Conservation (phyloP, 2,888 invertebrate species). For the Cordilura impudica region DNA sequence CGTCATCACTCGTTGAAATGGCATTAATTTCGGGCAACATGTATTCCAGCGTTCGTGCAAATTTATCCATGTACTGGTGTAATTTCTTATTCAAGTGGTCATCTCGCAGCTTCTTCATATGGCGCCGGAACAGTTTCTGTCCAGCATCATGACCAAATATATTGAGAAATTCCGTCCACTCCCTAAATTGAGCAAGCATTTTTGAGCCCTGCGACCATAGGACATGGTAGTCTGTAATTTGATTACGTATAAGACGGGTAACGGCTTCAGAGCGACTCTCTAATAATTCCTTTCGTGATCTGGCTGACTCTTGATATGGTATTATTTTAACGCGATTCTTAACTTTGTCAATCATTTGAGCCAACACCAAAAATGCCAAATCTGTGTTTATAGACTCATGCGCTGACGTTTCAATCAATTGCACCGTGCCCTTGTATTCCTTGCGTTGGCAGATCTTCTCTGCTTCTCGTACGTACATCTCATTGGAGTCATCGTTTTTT, state of each 20-base stretch:
- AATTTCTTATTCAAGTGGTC: conserved; percentile 88
- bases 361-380: conserved; percentile 91
- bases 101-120: conserved; percentile 89
- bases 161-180: conserved; percentile 93
- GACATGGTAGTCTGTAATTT: conserved; percentile 89
- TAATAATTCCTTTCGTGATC: conserved; percentile 90
- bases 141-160: conserved; percentile 93
- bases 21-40: conserved; percentile 87
- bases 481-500: conserved; percentile 95
- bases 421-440: conserved; percentile 93
- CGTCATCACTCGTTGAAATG: conserved; percentile 80
- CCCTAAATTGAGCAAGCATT: conserved; percentile 90
- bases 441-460: conserved; percentile 92
- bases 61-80: conserved; percentile 86
- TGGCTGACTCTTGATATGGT: conserved; percentile 90
- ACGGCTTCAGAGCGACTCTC: conserved; percentile 95
- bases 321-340: conserved; percentile 84
- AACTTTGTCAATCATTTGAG: conserved; percentile 94
- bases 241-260: conserved; percentile 89
- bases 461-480: conserved; percentile 91
- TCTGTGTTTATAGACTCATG: conserved; percentile 98
- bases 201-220: conserved; percentile 93
- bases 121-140: conserved; percentile 86
- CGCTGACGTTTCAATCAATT: conserved; percentile 95
- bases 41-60: conserved; percentile 87